Conservation (phyloP, 2,888 invertebrate genomes). For the Aromia moschata region DNA sequence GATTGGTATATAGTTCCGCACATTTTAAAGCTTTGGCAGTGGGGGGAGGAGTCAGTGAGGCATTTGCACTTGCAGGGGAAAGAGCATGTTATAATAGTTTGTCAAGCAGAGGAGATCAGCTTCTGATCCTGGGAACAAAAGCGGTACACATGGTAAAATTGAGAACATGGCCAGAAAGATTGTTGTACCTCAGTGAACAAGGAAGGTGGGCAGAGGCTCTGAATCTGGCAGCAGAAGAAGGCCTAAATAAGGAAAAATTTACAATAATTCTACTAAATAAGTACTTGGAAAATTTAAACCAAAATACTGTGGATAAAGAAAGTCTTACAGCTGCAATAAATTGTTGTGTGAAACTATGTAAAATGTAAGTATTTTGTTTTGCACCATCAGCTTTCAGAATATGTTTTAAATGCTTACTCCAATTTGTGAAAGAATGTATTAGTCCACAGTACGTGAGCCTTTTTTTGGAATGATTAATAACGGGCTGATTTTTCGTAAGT, state of each 20-base stretch:
- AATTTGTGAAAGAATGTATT: too few relatives aligned
- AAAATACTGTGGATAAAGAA: slow-evolving; percentile 60
- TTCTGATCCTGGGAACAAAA: slow-evolving; percentile 74
- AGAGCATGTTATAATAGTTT: slow-evolving; percentile 80
- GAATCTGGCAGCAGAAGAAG: slow-evolving; percentile 66
- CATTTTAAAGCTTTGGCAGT: slow-evolving; percentile 93
- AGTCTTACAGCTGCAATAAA: slow-evolving; percentile 63
- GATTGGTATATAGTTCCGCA: slow-evolving; percentile 86
- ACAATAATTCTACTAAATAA: slow-evolving; percentile 55
- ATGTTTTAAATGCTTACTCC: not conserved
- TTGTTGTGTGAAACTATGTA: slow-evolving; percentile 63
- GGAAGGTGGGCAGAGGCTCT: slow-evolving; percentile 69
- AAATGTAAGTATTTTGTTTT: slow-evolving; percentile 67
- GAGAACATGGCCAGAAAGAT: slow-evolving; percentile 74
- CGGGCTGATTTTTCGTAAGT: too few relatives aligned
- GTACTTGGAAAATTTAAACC: slow-evolving; percentile 63
- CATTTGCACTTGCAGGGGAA: slow-evolving; percentile 78
- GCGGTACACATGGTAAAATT: slow-evolving; percentile 69
- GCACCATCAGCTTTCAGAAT: too few relatives aligned
- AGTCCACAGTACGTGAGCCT: too few relatives aligned
- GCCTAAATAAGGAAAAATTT: slow-evolving; percentile 59
- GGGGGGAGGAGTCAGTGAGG: slow-evolving; percentile 90
- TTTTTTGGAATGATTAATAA: too few relatives aligned
- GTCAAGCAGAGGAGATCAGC: slow-evolving; percentile 73
- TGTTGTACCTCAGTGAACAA: slow-evolving; percentile 70